Conservation (phyloP, 2,797 vertebrate species). For the Poeciliopsis presidionis region DNA sequence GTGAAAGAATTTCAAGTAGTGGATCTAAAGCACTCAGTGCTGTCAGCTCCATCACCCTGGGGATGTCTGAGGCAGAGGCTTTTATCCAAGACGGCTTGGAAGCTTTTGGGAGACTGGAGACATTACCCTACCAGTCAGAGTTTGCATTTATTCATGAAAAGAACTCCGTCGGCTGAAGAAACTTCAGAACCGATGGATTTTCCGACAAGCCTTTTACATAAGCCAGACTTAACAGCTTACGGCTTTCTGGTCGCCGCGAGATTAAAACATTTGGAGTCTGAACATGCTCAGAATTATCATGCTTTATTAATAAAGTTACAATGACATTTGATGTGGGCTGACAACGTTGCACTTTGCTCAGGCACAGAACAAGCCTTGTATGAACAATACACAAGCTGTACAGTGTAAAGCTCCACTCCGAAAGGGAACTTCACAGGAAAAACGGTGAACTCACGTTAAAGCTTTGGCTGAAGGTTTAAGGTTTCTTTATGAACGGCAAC, state of each 20-base stretch:
- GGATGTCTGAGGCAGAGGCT: constrained; percentile 43
- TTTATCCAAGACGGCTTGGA: constrained; percentile 50
- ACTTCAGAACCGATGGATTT: background rate
- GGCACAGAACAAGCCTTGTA: constrained; percentile 81
- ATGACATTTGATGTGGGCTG: constrained; percentile 77
- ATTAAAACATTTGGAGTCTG: constrained; percentile 9
- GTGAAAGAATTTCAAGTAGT: constrained; percentile 42
- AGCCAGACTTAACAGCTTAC: constrained; percentile 5
- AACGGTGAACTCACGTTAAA: constrained; percentile 74
- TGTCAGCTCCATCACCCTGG: constrained; percentile 45
- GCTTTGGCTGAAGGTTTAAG: constrained; percentile 79
- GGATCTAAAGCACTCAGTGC: constrained; percentile 54
- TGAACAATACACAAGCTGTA: constrained; percentile 70
- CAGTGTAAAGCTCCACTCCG: constrained; percentile 71
- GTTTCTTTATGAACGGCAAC: constrained; percentile 63
- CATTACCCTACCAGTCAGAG: background rate
- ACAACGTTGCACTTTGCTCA: constrained; percentile 84
- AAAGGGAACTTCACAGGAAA: constrained; percentile 38
- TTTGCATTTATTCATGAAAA: constrained; percentile 55
- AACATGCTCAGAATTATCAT: constrained; percentile 66
- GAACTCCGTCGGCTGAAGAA: constrained; percentile 25
- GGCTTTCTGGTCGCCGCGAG: background rate
- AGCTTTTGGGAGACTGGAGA: background rate
- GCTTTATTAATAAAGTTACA: constrained; percentile 86
- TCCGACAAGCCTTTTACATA: constrained; percentile 13